These are phyloP conservation scores for Dicroscelio sp. DNA, from an alignment of 2,888 invertebrate genomes.

Conservation along the genomic window DNA sequence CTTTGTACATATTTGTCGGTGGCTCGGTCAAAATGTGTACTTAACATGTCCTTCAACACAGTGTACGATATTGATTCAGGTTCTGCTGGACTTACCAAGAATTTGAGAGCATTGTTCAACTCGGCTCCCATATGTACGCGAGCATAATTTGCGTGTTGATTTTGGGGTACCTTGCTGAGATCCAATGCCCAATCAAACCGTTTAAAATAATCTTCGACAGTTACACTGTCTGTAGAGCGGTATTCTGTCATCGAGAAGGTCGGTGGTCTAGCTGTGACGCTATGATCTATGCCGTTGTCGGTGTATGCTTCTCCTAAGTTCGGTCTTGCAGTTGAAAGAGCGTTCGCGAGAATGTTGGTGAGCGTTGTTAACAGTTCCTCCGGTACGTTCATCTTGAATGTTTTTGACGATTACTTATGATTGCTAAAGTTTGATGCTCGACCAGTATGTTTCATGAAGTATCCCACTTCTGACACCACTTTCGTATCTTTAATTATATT, in stretches of 20 bases:
- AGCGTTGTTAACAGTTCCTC: not conserved
- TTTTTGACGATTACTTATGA: not conserved
- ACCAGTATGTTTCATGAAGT: not conserved
- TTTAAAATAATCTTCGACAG: not conserved
- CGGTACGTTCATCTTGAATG: not conserved
- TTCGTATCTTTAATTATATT: no score
- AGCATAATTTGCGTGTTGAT: not conserved
- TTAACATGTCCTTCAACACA: not conserved
- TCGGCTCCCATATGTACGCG: not conserved
- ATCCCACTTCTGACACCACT: not conserved
- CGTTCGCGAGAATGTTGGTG: not conserved
- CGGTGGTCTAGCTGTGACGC: not conserved
- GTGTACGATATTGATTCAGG: not conserved
- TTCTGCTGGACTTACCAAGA: not conserved
- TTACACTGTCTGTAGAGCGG: not conserved
- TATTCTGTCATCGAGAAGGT: not conserved
- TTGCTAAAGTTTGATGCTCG: no score
- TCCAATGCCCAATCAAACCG: no score
- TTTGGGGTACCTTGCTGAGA: not conserved
- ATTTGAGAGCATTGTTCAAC: not conserved
- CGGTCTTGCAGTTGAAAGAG: not conserved
- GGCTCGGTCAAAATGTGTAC: no score
- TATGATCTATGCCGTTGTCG: no score
- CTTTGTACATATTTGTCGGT: conserved; percentile 70
- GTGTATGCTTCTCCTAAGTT: no score